A percentile compares a stretch with the other conserved stretches of the same genome.
Evolutionary conservation across 2,888 invertebrate genomes (phyloP).

Genomic region (Dryobotodes eremita): DNA sequence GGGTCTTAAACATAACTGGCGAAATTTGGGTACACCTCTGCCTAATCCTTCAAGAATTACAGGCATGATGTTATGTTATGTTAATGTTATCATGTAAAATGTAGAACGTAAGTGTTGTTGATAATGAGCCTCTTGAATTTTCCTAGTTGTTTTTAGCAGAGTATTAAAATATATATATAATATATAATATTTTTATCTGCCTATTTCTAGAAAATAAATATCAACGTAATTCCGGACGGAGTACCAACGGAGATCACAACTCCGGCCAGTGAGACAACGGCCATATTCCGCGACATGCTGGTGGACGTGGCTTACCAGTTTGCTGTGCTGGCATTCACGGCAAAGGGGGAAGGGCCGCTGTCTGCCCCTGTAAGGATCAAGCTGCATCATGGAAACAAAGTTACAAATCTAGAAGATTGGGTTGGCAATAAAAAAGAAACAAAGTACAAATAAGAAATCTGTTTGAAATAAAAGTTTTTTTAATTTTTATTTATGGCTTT

Average conservation of each 20-base stretch:
- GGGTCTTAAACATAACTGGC: neutral
- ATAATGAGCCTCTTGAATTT: neutral
- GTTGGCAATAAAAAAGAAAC: conserved; percentile 1
- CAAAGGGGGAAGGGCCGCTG: conserved; percentile 32
- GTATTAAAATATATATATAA: neutral
- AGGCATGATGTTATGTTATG: neutral
- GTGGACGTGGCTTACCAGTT: conserved; percentile 19
- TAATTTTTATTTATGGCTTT: neutral
- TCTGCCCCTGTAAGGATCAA: neutral
- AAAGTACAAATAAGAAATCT: conserved; percentile 12
- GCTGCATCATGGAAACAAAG: fast-evolving
- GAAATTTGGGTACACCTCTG: neutral
- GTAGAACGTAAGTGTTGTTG: neutral
- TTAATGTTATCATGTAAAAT: neutral
- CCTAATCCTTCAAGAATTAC: neutral
- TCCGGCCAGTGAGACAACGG: conserved; percentile 3
- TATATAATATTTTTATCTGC: neutral
- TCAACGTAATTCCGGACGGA: conserved; percentile 14
- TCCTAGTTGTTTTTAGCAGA: no score
- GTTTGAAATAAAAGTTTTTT: neutral
- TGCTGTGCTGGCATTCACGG: conserved; percentile 38
- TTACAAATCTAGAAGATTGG: neutral
- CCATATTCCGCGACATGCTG: neutral
- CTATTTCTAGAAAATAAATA: conserved; percentile 6
- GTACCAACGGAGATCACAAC: conserved; percentile 15